Evolutionary conservation across 2,888 invertebrate species (phyloP).

Genomic region (Quadriops clusia): DNA sequence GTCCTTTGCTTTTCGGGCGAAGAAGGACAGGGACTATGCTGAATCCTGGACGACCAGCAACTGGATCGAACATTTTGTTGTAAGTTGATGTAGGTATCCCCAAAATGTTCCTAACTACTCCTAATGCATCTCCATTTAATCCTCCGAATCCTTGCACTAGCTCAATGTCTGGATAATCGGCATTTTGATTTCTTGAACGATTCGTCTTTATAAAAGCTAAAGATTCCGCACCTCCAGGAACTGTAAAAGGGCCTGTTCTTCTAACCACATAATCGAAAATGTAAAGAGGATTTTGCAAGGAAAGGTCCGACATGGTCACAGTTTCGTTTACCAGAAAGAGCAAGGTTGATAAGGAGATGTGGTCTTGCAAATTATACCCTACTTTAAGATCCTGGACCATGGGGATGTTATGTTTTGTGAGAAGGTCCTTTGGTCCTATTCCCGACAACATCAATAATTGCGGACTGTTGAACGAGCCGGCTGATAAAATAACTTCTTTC

Average conservation of each 20-base stretch:
- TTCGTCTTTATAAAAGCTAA: constrained; percentile 63
- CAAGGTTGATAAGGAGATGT: constrained; percentile 59
- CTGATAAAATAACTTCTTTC: constrained; percentile 68
- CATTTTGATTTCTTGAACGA: constrained; percentile 34
- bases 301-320: constrained; percentile 52
- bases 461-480: constrained; percentile 74
- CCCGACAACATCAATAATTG: constrained; percentile 80
- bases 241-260: constrained; percentile 58
- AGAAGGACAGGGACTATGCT: constrained; percentile 62
- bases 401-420: constrained; percentile 46
- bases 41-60: constrained; percentile 46
- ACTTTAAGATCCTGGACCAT: constrained; percentile 59
- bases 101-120: constrained; percentile 50
- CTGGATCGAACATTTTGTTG: constrained; percentile 42
- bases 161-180: constrained; percentile 65
- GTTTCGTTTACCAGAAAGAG: constrained; percentile 61
- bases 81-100: constrained; percentile 54
- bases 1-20: constrained; percentile 62
- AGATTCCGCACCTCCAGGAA: constrained; percentile 68
- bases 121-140: constrained; percentile 59
- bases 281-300: constrained; percentile 40
- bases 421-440: constrained; percentile 54
- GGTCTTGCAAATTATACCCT: constrained; percentile 73
- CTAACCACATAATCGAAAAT: constrained; percentile 50
- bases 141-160: constrained; percentile 68